These are phyloP conservation scores for Mobula hypostoma DNA, from an alignment of 2,113 vertebrate genomes.

Conservation along the genomic window DNA sequence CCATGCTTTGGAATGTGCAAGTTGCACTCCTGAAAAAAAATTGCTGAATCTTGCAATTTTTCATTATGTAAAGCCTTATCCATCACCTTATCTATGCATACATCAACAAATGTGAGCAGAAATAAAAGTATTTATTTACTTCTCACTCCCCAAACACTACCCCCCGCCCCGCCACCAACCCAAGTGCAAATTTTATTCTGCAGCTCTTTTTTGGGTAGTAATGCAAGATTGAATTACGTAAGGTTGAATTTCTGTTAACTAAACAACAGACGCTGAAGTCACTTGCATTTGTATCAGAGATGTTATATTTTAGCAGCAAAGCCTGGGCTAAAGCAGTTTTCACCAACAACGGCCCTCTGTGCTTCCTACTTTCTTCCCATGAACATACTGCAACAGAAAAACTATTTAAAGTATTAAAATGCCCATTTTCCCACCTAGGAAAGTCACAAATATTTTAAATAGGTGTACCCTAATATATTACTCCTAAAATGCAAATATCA, in stretches of 20 bases:
- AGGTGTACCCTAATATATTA: neutral
- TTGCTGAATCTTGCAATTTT: no score
- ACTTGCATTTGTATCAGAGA: neutral
- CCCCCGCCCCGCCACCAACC: no score
- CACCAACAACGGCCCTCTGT: neutral
- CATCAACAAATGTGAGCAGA: no score
- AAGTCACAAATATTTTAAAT: neutral
- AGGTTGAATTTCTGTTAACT: no score
- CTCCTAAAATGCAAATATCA: neutral
- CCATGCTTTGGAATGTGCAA: neutral
- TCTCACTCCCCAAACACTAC: neutral
- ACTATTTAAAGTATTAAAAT: neutral
- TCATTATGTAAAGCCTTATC: no score
- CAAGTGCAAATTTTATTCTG: no score
- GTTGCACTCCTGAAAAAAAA: no score
- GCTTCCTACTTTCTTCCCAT: no score
- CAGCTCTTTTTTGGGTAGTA: no score
- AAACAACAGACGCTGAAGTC: no score
- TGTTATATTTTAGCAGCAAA: neutral
- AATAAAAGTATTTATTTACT: neutral
- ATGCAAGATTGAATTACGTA: no score
- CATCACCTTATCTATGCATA: no score
- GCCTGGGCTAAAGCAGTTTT: neutral
- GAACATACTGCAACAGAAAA: neutral
- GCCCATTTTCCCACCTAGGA: neutral